phyloP scores from a whole-genome alignment of 2,113 vertebrate species.

The Brienomyrus longianalis region DNA sequence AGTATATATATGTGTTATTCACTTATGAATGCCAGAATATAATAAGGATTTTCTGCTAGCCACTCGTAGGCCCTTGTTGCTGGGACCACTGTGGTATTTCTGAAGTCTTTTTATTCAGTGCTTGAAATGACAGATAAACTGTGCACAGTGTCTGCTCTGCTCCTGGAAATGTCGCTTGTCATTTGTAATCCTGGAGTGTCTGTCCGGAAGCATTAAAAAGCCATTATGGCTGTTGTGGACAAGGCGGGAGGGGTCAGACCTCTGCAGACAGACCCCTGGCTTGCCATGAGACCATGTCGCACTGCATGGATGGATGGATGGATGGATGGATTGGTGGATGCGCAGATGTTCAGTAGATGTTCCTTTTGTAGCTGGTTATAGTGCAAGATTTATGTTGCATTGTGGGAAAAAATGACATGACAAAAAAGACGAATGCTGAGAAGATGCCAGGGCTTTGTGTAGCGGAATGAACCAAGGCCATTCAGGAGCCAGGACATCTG shows the following conservation, averaged over 20 bases:
- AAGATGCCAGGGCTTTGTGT: constrained; percentile 29
- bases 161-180: constrained; percentile 62
- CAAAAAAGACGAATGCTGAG: constrained; percentile 58
- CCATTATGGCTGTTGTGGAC: constrained; percentile 55
- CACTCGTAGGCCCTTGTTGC: constrained; percentile 55
- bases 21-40: constrained; percentile 56
- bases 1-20: constrained; percentile 37
- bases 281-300: constrained; percentile 22
- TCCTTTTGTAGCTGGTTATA: constrained; percentile 36
- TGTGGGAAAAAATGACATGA: constrained; percentile 46
- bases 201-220: constrained; percentile 65
- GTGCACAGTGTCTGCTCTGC: constrained; percentile 55
- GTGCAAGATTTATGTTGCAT: constrained; percentile 42
- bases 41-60: constrained; percentile 54
- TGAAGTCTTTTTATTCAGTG: constrained; percentile 58
- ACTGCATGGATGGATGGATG: neutral
- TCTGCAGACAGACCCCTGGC: neutral
- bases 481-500: neutral
- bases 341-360: constrained; percentile 24
- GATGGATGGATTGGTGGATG: neutral
- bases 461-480: neutral
- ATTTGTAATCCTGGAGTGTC: constrained; percentile 60
- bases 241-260: constrained; percentile 51
- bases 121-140: constrained; percentile 68
- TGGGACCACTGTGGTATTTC: constrained; percentile 61